Percentiles rank a stretch among this genome's conserved stretches.
Conservation (phyloP, 2,888 invertebrate species). For the Cotesia congregata region DNA sequence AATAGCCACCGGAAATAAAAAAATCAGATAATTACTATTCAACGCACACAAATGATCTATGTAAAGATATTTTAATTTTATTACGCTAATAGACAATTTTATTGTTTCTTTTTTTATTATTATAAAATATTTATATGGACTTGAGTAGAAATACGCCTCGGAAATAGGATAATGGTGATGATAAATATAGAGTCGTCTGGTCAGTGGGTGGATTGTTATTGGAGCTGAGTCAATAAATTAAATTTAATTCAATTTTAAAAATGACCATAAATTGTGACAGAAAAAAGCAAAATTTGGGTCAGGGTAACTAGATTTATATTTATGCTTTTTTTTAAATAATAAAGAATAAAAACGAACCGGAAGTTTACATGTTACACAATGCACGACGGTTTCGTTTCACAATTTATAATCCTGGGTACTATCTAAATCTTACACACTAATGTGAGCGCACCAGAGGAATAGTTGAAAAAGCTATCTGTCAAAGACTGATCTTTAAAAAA, state of each 20-base stretch:
- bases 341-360: background rate
- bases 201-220: conserved; percentile 62
- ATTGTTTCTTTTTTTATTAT: no score
- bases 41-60: no score
- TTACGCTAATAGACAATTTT: no score
- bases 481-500: background rate
- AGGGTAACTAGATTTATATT: background rate
- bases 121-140: background rate
- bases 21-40: no score
- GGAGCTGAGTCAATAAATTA: conserved; percentile 57
- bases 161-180: conserved; percentile 9
- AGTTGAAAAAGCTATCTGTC: conserved; percentile 4
- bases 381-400: background rate
- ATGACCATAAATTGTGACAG: background rate
- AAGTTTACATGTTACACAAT: background rate
- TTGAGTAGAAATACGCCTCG: background rate
- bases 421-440: background rate
- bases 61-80: no score
- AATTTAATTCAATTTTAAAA: conserved; percentile 33
- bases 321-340: conserved; percentile 1
- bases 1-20: no score
- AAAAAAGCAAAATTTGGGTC: background rate
- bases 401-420: background rate
- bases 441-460: background rate
- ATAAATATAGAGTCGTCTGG: conserved; percentile 33